A percentile compares a stretch with the other conserved stretches of the same genome.
These are phyloP conservation scores for Grallaria varia DNA, from an alignment of 2,113 vertebrate species.

Conservation along the genomic window DNA sequence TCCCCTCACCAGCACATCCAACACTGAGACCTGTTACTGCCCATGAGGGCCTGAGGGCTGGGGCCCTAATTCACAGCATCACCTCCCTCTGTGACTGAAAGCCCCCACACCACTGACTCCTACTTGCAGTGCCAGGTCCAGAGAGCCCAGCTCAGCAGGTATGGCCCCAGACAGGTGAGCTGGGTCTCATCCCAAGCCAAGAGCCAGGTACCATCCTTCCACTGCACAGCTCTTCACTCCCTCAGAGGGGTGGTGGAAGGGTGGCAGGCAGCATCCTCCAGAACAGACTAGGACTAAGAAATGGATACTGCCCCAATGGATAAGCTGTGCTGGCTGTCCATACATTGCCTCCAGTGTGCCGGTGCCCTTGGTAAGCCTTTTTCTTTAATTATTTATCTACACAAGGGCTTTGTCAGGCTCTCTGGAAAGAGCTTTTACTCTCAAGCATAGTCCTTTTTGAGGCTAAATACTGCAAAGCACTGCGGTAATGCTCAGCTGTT, in stretches of 20 bases:
- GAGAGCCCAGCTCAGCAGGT: not conserved
- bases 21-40: not conserved
- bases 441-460: not conserved
- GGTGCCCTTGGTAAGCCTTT: not conserved
- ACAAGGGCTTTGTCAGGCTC: not conserved
- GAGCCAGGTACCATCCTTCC: rapidly evolving
- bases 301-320: not conserved
- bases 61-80: not conserved
- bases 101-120: not conserved
- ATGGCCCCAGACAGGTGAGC: rapidly evolving
- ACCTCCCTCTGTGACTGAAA: not conserved
- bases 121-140: not conserved
- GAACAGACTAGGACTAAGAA: not conserved
- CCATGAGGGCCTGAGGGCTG: rapidly evolving
- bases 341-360: not conserved
- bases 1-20: not conserved
- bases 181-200: not conserved
- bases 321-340: not conserved
- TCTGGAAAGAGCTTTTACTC: not conserved
- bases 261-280: too few species aligned
- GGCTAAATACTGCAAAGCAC: not conserved
- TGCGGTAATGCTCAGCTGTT: not conserved
- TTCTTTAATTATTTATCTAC: not conserved
- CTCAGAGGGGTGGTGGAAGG: not conserved
- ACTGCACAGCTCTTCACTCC: not conserved